Conservation (phyloP, 2,888 invertebrate species). For the Cylindroiulus punctatus region DNA sequence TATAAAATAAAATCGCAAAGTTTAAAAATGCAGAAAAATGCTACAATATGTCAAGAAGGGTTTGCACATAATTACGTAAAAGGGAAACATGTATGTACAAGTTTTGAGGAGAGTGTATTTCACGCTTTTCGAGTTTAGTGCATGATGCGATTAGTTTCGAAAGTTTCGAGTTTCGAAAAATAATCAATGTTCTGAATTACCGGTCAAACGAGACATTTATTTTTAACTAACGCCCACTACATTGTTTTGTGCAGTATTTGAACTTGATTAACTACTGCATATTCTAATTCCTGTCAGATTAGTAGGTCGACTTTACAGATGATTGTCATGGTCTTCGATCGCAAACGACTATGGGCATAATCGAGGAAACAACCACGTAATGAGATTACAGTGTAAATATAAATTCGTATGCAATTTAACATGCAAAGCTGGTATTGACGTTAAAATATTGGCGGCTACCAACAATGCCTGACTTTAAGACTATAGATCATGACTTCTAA, state of each 20-base stretch:
- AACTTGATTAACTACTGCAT: not conserved
- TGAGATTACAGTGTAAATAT: not conserved
- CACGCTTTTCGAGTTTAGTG: not conserved
- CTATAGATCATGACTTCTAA: constrained; percentile 45
- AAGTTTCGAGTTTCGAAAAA: no score
- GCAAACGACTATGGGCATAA: not conserved
- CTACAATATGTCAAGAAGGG: no score
- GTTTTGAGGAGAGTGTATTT: not conserved
- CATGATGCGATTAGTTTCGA: no score
- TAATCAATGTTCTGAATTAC: not conserved
- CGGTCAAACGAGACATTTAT: not conserved
- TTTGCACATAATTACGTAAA: not conserved
- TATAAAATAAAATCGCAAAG: no score
- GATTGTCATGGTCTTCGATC: not conserved
- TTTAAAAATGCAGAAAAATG: no score
- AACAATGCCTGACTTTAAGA: not conserved
- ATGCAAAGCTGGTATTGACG: not conserved
- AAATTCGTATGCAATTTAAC: not conserved
- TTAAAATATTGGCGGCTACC: constrained; percentile 16
- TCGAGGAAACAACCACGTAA: not conserved
- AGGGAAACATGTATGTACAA: not conserved
- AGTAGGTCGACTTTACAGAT: not conserved
- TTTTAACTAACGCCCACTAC: not conserved
- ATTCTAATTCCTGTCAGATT: not conserved
- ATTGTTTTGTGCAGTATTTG: not conserved